Evolutionary conservation across 2,113 vertebrate species (phyloP).

Genomic region (Clarias magur): DNA sequence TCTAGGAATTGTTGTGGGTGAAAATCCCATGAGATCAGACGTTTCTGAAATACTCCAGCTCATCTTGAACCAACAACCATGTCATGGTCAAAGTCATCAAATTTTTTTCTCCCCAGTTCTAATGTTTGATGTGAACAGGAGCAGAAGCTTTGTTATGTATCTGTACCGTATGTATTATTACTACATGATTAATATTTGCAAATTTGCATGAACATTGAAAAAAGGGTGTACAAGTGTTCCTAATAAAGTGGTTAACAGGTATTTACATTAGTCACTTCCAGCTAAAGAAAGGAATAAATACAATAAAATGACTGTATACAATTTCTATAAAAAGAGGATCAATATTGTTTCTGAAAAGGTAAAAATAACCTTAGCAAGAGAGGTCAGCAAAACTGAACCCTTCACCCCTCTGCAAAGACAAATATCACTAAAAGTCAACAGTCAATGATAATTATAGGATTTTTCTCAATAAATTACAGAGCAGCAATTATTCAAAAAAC

Average conservation of each 20-base stretch:
- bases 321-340: neutral
- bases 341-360: neutral
- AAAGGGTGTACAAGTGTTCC: neutral
- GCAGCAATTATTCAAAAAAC: slow-evolving; percentile 34
- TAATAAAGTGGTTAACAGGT: neutral
- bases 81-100: neutral
- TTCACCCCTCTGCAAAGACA: neutral
- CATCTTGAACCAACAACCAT: neutral
- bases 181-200: neutral
- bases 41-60: neutral
- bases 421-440: slow-evolving; percentile 28
- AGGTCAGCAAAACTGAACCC: neutral
- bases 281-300: neutral
- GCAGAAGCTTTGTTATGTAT: neutral
- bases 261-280: too few relatives aligned
- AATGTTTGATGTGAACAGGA: neutral
- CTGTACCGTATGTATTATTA: neutral
- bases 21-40: neutral
- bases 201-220: neutral
- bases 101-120: neutral
- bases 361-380: neutral
- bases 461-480: slow-evolving; percentile 38
- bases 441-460: slow-evolving; percentile 31
- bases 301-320: neutral
- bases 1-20: neutral